Conservation (phyloP, 2,888 invertebrate genomes). For the Hypselothyrea guttata region DNA sequence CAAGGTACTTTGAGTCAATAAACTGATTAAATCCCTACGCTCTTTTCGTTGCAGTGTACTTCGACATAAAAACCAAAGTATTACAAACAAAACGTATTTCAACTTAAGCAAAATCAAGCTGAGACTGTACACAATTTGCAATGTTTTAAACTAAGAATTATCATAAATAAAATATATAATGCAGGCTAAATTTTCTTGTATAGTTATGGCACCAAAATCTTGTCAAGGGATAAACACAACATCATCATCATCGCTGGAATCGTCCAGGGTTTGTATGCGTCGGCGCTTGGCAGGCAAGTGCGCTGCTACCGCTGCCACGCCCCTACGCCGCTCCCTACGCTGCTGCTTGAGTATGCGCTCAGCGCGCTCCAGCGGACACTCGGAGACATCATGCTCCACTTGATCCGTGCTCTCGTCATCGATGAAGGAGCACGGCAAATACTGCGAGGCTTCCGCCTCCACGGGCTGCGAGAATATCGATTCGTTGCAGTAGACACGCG, state of each 20-base stretch:
- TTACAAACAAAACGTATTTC: conserved; percentile 42
- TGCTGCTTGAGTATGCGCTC: conserved; percentile 84
- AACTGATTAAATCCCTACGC: too few species aligned
- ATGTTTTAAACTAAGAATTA: background rate
- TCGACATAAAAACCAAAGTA: conserved; percentile 37
- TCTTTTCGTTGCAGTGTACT: too few species aligned
- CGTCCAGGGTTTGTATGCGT: conserved; percentile 37
- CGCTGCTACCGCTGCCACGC: background rate
- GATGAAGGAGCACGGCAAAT: conserved; percentile 83
- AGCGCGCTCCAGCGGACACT: conserved; percentile 85
- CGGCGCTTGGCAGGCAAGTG: conserved; percentile 35
- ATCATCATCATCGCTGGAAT: conserved; percentile 61
- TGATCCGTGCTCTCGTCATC: conserved; percentile 77
- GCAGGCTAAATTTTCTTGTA: background rate
- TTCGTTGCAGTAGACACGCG: conserved; percentile 82
- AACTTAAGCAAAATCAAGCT: conserved; percentile 11
- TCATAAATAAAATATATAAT: too few species aligned
- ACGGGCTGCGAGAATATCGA: conserved; percentile 83
- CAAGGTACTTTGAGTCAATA: too few species aligned
- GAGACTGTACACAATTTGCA: conserved; percentile 3
- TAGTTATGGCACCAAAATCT: background rate
- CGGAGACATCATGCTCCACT: conserved; percentile 70
- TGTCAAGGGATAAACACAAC: conserved; percentile 8
- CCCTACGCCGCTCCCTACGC: conserved; percentile 62
- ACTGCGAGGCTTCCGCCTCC: conserved; percentile 83